Percentiles rank a stretch among this genome's conserved stretches.
Evolutionary conservation across 1,140 invertebrate species (phyloP).

Genomic region (Kradibia gibbosae): DNA sequence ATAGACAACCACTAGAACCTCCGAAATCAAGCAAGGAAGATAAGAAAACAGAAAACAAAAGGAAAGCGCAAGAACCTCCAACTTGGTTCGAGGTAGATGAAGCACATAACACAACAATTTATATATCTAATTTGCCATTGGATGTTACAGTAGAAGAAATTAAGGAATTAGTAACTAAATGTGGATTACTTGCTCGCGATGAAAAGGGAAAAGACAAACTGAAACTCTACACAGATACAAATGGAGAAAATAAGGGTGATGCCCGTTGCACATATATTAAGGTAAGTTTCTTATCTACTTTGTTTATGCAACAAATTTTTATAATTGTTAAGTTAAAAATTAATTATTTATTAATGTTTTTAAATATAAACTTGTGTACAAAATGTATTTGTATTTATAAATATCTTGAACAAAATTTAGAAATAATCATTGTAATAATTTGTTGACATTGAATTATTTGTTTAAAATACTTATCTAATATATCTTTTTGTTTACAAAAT

Average conservation of each 20-base stretch:
- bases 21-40: constrained; percentile 56
- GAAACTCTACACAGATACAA: constrained; percentile 92
- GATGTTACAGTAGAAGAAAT: constrained; percentile 93
- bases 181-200: constrained; percentile 95
- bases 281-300: constrained; percentile 71
- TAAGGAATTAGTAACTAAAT: constrained; percentile 94
- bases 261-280: constrained; percentile 98
- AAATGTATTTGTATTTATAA: too few relatives aligned
- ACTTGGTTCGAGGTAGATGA: constrained; percentile 96
- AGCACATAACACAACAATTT: constrained; percentile 96
- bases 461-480: too few relatives aligned
- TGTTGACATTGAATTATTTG: too few relatives aligned
- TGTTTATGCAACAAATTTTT: too few relatives aligned
- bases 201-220: constrained; percentile 90
- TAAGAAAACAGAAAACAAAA: constrained; percentile 63
- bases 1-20: background rate
- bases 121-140: constrained; percentile 92
- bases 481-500: too few relatives aligned
- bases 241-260: constrained; percentile 94
- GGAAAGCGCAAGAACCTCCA: constrained; percentile 66
- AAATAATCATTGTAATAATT: too few relatives aligned
- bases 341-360: too few relatives aligned
- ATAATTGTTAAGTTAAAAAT: too few relatives aligned
- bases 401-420: too few relatives aligned
- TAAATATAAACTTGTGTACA: too few relatives aligned